Percentiles rank a stretch among this genome's conserved stretches.
Conservation (phyloP, 2,797 vertebrate species). For the Cetoscarus ocellatus region DNA sequence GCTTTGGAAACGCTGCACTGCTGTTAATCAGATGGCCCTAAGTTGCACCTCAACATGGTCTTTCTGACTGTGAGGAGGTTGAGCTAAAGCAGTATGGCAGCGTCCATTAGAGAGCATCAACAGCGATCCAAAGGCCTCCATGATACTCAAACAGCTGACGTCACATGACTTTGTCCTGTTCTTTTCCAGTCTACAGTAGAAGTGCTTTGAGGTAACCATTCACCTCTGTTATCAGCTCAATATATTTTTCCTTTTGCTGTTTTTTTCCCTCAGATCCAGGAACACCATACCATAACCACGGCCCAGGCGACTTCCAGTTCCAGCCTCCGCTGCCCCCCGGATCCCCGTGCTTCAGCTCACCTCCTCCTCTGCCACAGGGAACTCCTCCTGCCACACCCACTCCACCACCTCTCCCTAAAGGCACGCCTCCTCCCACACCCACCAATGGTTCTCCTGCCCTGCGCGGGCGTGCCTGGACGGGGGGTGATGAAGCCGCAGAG, state of each 20-base stretch:
- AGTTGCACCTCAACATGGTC: no score
- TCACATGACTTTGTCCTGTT: no score
- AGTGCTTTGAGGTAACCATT: no score
- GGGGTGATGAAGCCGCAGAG: constrained; percentile 72
- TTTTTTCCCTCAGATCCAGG: constrained; percentile 75
- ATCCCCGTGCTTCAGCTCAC: constrained; percentile 83
- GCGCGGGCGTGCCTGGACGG: constrained; percentile 54
- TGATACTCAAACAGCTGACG: no score
- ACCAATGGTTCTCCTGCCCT: constrained; percentile 79
- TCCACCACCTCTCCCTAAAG: constrained; percentile 88
- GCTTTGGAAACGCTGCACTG: no score
- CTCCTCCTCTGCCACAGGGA: constrained; percentile 89
- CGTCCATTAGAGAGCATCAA: no score
- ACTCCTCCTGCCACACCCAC: constrained; percentile 90
- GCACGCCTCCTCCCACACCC: constrained; percentile 86
- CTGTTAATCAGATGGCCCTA: no score
- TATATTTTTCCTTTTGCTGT: neutral
- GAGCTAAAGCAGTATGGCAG: no score
- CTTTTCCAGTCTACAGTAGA: no score
- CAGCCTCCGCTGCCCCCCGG: constrained; percentile 91
- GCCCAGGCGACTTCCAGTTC: constrained; percentile 85
- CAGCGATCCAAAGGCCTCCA: no score
- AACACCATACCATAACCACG: constrained; percentile 65
- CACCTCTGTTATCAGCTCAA: no score
- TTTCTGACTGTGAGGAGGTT: no score